Evolutionary conservation across 2,797 vertebrate genomes (phyloP).

Genomic region (Coracias cyanogaster): DNA sequence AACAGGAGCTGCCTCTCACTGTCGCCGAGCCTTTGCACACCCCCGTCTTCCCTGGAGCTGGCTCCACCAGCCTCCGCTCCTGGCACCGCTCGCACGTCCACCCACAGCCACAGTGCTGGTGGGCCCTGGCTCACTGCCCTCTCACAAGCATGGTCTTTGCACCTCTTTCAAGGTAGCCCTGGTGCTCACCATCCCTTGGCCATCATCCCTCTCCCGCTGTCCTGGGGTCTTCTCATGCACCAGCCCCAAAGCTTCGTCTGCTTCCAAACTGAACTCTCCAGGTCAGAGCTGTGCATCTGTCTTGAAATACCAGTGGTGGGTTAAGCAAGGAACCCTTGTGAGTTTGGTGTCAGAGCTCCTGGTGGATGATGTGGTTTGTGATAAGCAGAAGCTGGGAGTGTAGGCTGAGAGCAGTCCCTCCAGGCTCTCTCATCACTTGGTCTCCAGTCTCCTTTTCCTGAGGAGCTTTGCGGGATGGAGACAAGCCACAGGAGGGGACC

Average conservation of each 20-base stretch:
- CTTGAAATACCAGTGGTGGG: accelerated
- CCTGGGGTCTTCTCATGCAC: background rate
- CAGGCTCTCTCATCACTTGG: background rate
- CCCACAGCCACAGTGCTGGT: accelerated
- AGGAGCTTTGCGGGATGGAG: background rate
- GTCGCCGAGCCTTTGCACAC: background rate
- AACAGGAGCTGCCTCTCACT: slow-evolving; percentile 49
- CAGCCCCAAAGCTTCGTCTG: background rate
- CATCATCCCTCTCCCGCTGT: accelerated
- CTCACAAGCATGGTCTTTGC: background rate
- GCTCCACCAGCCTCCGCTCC: background rate
- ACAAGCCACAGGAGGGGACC: accelerated
- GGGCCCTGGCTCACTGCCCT: background rate
- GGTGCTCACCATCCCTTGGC: accelerated
- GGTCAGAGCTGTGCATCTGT: background rate
- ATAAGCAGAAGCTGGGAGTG: background rate
- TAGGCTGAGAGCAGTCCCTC: background rate
- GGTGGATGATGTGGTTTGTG: background rate
- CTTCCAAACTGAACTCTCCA: background rate
- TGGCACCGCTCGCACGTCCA: accelerated
- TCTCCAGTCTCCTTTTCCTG: background rate
- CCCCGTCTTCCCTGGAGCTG: background rate
- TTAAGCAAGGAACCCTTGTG: background rate
- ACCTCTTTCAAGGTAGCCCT: background rate
- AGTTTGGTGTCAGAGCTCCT: background rate